Percentiles rank a stretch among this genome's conserved stretches.
Conservation (phyloP, 2,113 vertebrate species). For the Bos indicus region DNA sequence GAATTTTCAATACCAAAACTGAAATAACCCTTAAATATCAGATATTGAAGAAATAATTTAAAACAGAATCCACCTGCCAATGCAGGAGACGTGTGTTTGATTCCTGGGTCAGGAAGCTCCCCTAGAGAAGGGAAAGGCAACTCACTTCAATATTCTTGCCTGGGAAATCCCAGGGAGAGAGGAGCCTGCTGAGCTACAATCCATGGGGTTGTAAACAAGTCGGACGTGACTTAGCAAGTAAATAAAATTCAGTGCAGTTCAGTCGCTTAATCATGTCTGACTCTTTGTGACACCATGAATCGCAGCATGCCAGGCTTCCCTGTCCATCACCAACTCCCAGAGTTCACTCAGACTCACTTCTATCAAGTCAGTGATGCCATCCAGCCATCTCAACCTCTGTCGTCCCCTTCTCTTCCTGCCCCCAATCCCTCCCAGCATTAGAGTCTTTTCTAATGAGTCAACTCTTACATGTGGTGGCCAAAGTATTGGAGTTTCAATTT, state of each 20-base stretch:
- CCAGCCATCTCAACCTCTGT: too few relatives aligned
- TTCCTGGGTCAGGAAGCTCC: not conserved
- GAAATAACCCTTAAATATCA: not conserved
- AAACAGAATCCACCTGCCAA: not conserved
- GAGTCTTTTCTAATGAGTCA: too few relatives aligned
- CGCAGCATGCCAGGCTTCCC: rapidly evolving
- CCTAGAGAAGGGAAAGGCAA: not conserved
- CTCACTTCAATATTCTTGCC: not conserved
- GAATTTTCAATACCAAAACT: not conserved
- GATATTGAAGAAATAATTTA: not conserved
- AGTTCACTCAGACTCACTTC: too few relatives aligned
- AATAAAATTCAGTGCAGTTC: not conserved
- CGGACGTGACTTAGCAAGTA: rapidly evolving
- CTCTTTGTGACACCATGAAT: too few relatives aligned
- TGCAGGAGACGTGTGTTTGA: rapidly evolving
- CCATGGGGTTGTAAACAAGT: not conserved
- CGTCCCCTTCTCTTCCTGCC: too few relatives aligned
- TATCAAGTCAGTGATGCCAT: too few relatives aligned
- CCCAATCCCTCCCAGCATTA: too few relatives aligned
- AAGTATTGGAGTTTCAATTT: too few relatives aligned
- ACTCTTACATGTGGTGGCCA: too few relatives aligned
- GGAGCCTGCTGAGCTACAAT: not conserved
- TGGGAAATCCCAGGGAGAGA: not conserved
- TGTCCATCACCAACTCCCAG: too few relatives aligned
- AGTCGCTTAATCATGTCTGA: rapidly evolving